Evolutionary conservation across 2,888 invertebrate genomes (phyloP).

Genomic region (Listrodromus nycthemerus): DNA sequence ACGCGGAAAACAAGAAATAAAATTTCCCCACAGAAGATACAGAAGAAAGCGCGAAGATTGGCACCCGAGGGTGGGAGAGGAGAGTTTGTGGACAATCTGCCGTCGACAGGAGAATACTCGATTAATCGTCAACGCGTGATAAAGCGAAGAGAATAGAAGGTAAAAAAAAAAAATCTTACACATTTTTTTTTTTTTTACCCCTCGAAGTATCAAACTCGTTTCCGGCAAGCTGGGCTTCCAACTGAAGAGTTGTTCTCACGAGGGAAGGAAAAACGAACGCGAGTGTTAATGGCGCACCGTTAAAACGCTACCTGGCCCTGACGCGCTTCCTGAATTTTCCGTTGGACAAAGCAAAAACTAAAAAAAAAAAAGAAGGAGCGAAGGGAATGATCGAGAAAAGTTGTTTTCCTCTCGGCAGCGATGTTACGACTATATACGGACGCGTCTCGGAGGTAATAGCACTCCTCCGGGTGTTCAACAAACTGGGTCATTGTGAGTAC

Average conservation of each 20-base stretch:
- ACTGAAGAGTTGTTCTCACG: constrained; percentile 24
- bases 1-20: constrained; percentile 5
- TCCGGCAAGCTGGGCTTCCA: background rate
- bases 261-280: background rate
- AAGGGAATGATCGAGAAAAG: constrained; percentile 44
- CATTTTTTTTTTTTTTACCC: background rate
- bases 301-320: constrained; percentile 44
- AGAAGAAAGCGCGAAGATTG: background rate
- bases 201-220: background rate
- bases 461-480: constrained; percentile 36
- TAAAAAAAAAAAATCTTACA: background rate
- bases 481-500: constrained; percentile 53
- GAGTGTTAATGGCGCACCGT: constrained; percentile 44
- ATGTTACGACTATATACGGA: constrained; percentile 12
- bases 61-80: background rate
- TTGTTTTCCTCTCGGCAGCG: constrained; percentile 45
- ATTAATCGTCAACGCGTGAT: constrained; percentile 17
- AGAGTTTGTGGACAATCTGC: constrained; percentile 7
- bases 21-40: background rate
- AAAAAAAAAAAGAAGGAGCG: constrained; percentile 2
- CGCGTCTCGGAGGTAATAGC: constrained; percentile 34
- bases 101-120: background rate
- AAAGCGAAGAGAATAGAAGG: background rate
- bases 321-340: constrained; percentile 44
- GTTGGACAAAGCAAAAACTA: constrained; percentile 12